Conservation (phyloP, 2,113 vertebrate genomes). For the Anarrhichthys ocellatus region DNA sequence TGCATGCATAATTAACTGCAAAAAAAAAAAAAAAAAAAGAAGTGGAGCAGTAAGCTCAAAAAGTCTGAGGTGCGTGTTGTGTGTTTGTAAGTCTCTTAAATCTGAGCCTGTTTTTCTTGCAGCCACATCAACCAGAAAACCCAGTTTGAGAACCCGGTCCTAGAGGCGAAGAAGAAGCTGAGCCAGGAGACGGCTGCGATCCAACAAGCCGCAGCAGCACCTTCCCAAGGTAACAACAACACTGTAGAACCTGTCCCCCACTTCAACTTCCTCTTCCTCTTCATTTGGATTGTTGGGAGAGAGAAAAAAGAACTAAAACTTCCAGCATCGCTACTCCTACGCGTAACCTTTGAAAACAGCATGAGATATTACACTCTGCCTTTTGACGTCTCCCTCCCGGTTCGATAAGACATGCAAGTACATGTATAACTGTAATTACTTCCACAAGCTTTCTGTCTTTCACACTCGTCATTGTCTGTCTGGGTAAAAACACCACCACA, state of each 20-base stretch:
- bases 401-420: constrained; percentile 31
- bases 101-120: constrained; percentile 44
- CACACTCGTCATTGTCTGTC: background rate
- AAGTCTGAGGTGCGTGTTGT: constrained; percentile 25
- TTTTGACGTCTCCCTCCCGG: background rate
- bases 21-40: background rate
- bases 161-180: constrained; percentile 95
- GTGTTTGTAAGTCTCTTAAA: constrained; percentile 19
- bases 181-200: constrained; percentile 85
- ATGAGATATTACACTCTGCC: background rate
- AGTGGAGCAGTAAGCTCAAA: constrained; percentile 34
- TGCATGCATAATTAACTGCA: constrained; percentile 62
- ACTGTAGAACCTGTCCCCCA: background rate
- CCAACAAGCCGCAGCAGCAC: constrained; percentile 64
- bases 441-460: background rate
- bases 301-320: background rate
- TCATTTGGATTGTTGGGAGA: background rate
- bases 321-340: background rate
- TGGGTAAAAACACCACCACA: background rate
- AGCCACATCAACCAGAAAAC: constrained; percentile 98
- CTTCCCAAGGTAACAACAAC: constrained; percentile 74
- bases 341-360: constrained; percentile 24
- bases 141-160: constrained; percentile 98
- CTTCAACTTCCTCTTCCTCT: background rate
- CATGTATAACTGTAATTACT: constrained; percentile 34